A percentile compares a stretch with the other conserved stretches of the same genome.
phyloP scores from a whole-genome alignment of 2,113 vertebrate genomes.

The Ameiurus melas region DNA sequence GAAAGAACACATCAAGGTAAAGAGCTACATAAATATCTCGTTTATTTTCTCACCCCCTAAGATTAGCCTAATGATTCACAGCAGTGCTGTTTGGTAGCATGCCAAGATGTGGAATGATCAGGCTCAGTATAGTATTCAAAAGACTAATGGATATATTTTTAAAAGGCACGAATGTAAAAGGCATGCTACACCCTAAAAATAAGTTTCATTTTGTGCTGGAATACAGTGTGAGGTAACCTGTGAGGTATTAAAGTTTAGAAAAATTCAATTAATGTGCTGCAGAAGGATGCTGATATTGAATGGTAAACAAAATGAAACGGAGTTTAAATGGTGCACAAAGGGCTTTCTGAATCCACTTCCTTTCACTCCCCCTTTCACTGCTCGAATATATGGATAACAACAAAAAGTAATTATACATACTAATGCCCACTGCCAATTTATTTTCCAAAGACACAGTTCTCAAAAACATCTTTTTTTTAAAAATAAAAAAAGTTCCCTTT shows the following conservation, averaged over 20 bases:
- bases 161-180: constrained; percentile 29
- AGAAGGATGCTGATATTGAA: constrained; percentile 63
- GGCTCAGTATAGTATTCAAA: constrained; percentile 38
- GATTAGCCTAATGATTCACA: constrained; percentile 60
- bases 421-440: constrained; percentile 68
- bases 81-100: constrained; percentile 52
- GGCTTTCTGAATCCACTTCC: constrained; percentile 59
- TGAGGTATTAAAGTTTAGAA: constrained; percentile 63
- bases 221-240: constrained; percentile 62
- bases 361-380: constrained; percentile 52
- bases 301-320: constrained; percentile 62
- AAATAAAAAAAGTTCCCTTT: constrained; percentile 55
- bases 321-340: constrained; percentile 62
- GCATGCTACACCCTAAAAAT: neutral
- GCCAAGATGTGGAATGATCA: constrained; percentile 59
- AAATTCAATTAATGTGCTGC: constrained; percentile 66
- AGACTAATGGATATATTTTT: constrained; percentile 41
- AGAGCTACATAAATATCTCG: constrained; percentile 47
- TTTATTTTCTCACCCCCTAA: constrained; percentile 50
- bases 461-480: constrained; percentile 63
- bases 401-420: constrained; percentile 72
- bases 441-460: constrained; percentile 52
- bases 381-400: constrained; percentile 72
- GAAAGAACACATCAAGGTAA: constrained; percentile 35
- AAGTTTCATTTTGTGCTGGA: constrained; percentile 38